Evolutionary conservation across 2,797 vertebrate genomes (phyloP), one percentile per base, ranked within the genome.

Genomic region (Pseudopleuronectes americanus): DNA sequence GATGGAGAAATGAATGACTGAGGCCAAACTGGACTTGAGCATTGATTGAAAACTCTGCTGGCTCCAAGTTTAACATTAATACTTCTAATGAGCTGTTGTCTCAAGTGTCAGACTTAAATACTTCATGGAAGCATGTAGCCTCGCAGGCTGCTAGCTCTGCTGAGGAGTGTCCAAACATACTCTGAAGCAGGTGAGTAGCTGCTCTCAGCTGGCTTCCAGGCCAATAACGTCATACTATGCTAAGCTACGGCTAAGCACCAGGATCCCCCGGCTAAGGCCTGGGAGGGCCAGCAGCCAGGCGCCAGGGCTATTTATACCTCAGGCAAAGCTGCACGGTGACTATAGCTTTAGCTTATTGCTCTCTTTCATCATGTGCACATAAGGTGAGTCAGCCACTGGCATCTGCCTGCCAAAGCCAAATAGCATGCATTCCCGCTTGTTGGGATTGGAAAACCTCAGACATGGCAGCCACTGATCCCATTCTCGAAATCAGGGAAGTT

Each of bases 271-370:
- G 63, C 78, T 90, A 76, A 89, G 78, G 83, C 88, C 77, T n/a
- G 59, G n/a, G 31, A 80, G 76, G 85, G 85, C 89, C 24, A 43
- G 74, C 79, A 84, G 81, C 86, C 90, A 84, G 90, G 80, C 71
- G 64, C 83, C 80, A 74, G n/a, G 69, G 77, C 87, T 93, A 91
- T 91, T 93, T 90, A 90, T 92, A 91, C 63, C 52, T 47, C 51
- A 22, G 70, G 76, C 68, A 80, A 83, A 78, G 79, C 87, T 80
- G 71, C 70, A 53, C 70, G 60, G 71, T 73, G 79, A 65, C 75
- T 72, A 45, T 45, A 72, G 76, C 82, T 85, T 80, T 77, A 85
- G 85, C 84, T 73, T 76, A 10, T 10, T 60, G 70, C 72, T 74
- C 33, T 12, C 84, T 87, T 87, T 89, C 81, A 90, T 86, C 28